A percentile compares a stretch with the other conserved stretches of the same genome.
phyloP scores from a whole-genome alignment of 2,797 vertebrate species.

The Molossus molossus region DNA sequence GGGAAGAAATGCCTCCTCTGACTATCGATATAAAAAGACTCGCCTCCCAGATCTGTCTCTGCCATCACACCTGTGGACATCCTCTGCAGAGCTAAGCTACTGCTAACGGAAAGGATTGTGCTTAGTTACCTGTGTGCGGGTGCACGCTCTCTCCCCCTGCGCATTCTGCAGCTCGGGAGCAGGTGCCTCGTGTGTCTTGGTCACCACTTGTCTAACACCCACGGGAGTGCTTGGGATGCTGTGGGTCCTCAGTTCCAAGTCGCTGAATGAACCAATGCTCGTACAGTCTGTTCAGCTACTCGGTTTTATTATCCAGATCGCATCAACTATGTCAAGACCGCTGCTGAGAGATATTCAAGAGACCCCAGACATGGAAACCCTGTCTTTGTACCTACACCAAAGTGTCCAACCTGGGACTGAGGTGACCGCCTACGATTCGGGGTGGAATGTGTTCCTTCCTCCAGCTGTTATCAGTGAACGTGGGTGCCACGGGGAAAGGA shows the following conservation, averaged over 20 bases:
- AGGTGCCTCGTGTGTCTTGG: not conserved
- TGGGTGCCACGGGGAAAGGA: not conserved
- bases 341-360: not conserved
- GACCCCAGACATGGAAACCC: not conserved
- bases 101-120: not conserved
- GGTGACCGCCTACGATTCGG: not conserved
- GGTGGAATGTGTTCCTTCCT: not conserved
- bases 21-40: too few species aligned
- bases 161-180: fast-evolving
- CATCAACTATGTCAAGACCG: not conserved
- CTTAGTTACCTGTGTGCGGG: not conserved
- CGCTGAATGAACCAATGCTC: not conserved
- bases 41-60: not conserved
- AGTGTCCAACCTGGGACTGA: not conserved
- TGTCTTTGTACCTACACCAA: not conserved
- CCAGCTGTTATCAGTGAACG: not conserved
- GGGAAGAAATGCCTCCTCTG: not conserved
- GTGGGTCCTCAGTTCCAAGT: not conserved
- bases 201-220: not conserved
- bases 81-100: not conserved
- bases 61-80: not conserved
- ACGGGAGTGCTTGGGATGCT: fast-evolving
- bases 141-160: not conserved
- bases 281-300: not conserved
- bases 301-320: not conserved